phyloP scores from a whole-genome alignment of 2,113 vertebrate genomes.

The Eudyptes chrysolophus region DNA sequence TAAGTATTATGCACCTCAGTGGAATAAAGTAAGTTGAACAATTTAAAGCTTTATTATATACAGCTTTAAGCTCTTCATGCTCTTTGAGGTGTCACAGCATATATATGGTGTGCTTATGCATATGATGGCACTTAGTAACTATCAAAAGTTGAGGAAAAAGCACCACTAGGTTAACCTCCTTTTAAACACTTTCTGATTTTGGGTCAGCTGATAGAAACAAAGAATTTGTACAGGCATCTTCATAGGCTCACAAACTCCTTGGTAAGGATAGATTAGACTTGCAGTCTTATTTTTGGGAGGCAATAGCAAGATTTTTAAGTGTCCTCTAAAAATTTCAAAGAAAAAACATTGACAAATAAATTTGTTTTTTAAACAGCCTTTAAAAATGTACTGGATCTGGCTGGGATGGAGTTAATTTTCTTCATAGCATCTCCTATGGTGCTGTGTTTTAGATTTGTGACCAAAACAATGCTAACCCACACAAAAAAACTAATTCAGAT shows the following conservation, averaged over 20 bases:
- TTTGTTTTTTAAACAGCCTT: not conserved
- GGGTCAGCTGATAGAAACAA: not conserved
- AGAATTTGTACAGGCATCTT: not conserved
- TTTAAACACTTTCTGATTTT: not conserved
- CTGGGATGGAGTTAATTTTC: not conserved
- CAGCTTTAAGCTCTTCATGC: not conserved
- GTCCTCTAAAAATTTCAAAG: not conserved
- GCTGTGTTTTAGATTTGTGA: not conserved
- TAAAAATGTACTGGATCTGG: not conserved
- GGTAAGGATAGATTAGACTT: not conserved
- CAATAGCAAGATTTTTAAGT: not conserved
- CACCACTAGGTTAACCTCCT: not conserved
- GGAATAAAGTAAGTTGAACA: conserved; percentile 91
- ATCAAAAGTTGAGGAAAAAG: not conserved
- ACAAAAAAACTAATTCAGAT: not conserved
- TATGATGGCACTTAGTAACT: not conserved
- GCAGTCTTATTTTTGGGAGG: not conserved
- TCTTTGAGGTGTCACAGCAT: not conserved
- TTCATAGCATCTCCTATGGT: not conserved
- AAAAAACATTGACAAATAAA: not conserved
- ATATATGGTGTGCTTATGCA: not conserved
- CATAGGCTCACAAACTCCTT: not conserved
- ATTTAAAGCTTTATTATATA: not conserved
- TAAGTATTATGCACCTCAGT: conserved; percentile 94
- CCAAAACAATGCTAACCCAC: not conserved